Conservation (phyloP, 2,888 invertebrate species). For the Ypsolopha sequella region DNA sequence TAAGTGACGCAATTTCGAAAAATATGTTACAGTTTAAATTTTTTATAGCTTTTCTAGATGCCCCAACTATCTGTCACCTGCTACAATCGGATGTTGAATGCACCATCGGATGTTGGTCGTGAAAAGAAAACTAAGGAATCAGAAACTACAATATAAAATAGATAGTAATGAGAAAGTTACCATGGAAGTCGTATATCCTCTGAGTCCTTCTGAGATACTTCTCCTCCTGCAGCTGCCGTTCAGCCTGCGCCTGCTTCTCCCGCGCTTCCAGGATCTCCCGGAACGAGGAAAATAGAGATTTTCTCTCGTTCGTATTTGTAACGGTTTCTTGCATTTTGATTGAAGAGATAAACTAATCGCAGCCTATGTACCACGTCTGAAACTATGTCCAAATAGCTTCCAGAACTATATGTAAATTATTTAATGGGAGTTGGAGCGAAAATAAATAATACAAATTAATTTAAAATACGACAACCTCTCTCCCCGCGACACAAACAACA, state of each 20-base stretch:
- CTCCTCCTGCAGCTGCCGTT: constrained; percentile 53
- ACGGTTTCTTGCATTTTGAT: constrained; percentile 61
- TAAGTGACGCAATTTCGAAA: too few relatives aligned
- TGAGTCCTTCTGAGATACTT: constrained; percentile 54
- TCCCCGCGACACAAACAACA: constrained; percentile 28
- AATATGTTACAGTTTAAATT: too few relatives aligned
- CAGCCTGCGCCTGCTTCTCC: constrained; percentile 45
- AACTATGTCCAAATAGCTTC: not conserved
- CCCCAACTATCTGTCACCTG: too few relatives aligned
- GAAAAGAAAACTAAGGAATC: too few relatives aligned
- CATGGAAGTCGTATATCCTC: constrained; percentile 58
- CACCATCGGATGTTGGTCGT: too few relatives aligned
- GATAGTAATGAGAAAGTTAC: constrained; percentile 21
- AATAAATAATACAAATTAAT: constrained; percentile 33
- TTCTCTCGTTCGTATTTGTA: constrained; percentile 52
- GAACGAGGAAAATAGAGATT: constrained; percentile 56
- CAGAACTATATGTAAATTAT: too few relatives aligned
- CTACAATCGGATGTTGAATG: too few relatives aligned
- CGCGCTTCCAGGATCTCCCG: constrained; percentile 51
- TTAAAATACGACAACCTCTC: constrained; percentile 36
- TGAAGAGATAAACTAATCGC: not conserved
- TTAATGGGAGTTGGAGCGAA: constrained; percentile 8
- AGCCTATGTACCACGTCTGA: not conserved
- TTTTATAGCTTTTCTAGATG: too few relatives aligned
- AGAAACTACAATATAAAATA: too few relatives aligned